Evolutionary conservation across 2,113 vertebrate genomes (phyloP), one percentile per base, ranked within the genome.

Genomic region (Scomber scombrus): DNA sequence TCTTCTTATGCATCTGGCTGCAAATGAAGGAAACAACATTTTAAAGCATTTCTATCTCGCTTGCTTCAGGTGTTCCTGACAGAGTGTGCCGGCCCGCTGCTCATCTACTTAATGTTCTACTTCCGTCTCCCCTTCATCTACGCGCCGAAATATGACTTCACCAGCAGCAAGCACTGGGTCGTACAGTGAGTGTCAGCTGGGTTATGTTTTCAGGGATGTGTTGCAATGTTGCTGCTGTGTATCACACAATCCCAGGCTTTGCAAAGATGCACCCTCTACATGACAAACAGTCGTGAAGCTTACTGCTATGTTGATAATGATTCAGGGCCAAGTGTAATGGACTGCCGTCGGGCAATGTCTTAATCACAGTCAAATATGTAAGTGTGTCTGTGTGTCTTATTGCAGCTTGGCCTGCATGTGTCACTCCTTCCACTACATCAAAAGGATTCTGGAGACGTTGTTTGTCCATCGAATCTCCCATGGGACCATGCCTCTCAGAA

Each of bases 71-170:
- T 98, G 61, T 98, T 98, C 92, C 93, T 98, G 56, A 92, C 96
- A 0, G 97, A 98, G 84, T 98, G 97, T 0, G 93, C 93, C 0
- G 97, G 97, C 7, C 97, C 97, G 0, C 94, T 98, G 18, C 81
- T 97, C 80, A 96, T 98, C 76, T 98, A 98, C 84, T 86, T 98
- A 83, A 95, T 97, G 90, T 98, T 98, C 90, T 98, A 98, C 89
- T 97, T 97, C 88, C 95, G 96, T 7, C 95, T 97, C 11, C 96
- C 97, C 51, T 97, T 98, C 89, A 96, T 98, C 88, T 98, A 98
- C 3, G 93, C 95, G 31, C 94, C 93, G 11, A 97, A 96, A 82
- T 94, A 97, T 0, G 97, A 97, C 93, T 97, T 97, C 94, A 97
- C 95, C 61, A 95, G 93, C 88, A 97, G 97, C 90, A 95, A 96